Conservation (phyloP, 2,113 vertebrate genomes). For the Brevimyrus niger region DNA sequence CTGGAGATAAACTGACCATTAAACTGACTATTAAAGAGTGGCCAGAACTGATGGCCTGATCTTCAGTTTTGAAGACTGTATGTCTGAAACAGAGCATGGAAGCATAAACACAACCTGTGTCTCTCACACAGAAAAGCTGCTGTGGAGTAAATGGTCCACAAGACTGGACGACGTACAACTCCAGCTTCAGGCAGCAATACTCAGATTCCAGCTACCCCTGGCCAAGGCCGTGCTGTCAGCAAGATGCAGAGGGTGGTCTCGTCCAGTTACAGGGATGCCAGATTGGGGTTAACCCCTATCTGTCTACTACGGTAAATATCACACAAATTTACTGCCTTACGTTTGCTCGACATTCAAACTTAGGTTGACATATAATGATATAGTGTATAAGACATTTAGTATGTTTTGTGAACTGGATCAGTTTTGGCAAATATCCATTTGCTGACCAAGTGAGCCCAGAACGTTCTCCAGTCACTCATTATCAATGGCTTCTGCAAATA, state of each 20-base stretch:
- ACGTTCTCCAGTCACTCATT: neutral
- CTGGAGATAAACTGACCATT: neutral
- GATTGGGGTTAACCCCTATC: constrained; percentile 10
- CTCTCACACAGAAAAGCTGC: constrained; percentile 4
- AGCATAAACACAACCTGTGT: neutral
- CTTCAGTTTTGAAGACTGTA: neutral
- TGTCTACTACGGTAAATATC: constrained; percentile 12
- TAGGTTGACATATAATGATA: neutral
- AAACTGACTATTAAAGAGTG: neutral
- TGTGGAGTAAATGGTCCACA: constrained; percentile 23
- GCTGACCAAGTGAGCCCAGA: neutral
- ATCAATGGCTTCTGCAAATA: neutral
- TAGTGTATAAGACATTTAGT: neutral
- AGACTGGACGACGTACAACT: constrained; percentile 26
- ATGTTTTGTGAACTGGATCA: neutral
- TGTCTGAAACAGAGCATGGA: neutral
- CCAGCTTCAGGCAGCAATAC: constrained; percentile 19
- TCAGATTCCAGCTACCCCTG: constrained; percentile 18
- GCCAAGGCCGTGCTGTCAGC: constrained; percentile 24
- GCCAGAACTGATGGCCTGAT: neutral
- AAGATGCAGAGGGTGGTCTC: neutral
- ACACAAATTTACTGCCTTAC: neutral
- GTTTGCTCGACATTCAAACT: neutral
- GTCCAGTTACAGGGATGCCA: neutral
- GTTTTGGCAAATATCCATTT: neutral